Evolutionary conservation across 2,888 invertebrate species (phyloP).

Genomic region (Furcula furcula): DNA sequence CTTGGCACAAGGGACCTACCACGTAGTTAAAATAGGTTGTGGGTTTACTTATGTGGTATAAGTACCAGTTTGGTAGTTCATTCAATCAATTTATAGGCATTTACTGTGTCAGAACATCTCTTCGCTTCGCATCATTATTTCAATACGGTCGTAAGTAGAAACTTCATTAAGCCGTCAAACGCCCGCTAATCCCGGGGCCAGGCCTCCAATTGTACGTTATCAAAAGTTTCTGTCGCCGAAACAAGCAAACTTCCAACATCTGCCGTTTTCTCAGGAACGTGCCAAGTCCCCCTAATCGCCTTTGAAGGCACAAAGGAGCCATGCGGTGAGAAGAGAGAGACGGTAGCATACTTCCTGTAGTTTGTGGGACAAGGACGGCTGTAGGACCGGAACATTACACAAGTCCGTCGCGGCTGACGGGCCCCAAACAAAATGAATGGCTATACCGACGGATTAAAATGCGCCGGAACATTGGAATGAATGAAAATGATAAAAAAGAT

Average conservation of each 20-base stretch:
- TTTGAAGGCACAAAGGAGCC: constrained; percentile 63
- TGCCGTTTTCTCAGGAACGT: constrained; percentile 78
- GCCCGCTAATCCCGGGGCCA: constrained; percentile 36
- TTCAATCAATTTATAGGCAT: too few relatives aligned
- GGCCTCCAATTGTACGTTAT: constrained; percentile 44
- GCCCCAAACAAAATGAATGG: constrained; percentile 76
- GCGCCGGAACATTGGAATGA: constrained; percentile 68
- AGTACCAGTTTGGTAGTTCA: too few relatives aligned
- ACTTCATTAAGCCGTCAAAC: constrained; percentile 38
- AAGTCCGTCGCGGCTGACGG: constrained; percentile 75
- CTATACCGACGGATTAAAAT: constrained; percentile 67
- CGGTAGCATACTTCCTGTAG: constrained; percentile 11
- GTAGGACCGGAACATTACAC: constrained; percentile 70
- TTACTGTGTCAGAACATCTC: too few relatives aligned
- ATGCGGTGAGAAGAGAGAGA: constrained; percentile 52
- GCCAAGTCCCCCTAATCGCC: constrained; percentile 74
- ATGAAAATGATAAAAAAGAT: constrained; percentile 67
- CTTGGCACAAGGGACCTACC: too few relatives aligned
- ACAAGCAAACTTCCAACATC: constrained; percentile 71
- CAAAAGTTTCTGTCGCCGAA: constrained; percentile 55
- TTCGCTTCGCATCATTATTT: constrained; percentile 18
- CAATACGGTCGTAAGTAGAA: constrained; percentile 23
- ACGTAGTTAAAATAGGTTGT: too few relatives aligned
- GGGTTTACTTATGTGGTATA: too few relatives aligned
- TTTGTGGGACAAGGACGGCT: constrained; percentile 36